Conservation (phyloP, 2,113 vertebrate species). For the Bubo blakistoni region DNA sequence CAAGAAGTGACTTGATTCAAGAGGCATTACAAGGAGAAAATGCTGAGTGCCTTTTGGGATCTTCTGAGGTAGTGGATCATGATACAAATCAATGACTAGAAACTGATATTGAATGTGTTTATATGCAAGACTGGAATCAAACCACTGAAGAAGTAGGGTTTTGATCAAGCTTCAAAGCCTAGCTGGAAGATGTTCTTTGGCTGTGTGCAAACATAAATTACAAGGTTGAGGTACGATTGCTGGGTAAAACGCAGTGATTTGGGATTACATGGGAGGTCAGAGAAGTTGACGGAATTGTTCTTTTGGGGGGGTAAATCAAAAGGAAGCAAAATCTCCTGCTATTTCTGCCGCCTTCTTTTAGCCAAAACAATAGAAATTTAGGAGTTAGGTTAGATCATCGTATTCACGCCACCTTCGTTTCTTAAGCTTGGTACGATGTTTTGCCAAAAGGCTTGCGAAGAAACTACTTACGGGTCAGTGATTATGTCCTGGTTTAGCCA, state of each 20-base stretch:
- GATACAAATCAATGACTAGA: neutral
- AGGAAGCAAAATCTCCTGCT: neutral
- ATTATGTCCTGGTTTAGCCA: too few relatives aligned
- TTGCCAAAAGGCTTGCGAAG: neutral
- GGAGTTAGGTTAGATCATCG: neutral
- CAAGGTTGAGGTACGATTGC: neutral
- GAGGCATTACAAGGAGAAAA: neutral
- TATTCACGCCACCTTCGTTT: neutral
- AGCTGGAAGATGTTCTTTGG: neutral
- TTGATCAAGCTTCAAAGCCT: neutral
- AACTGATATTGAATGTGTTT: neutral
- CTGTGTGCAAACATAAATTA: neutral
- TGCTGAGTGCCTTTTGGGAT: neutral
- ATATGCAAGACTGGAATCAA: neutral
- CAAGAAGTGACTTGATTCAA: neutral
- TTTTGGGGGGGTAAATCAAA: neutral
- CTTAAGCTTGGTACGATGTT: neutral
- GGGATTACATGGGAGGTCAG: neutral
- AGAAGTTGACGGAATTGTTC: neutral
- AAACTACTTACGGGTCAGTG: neutral
- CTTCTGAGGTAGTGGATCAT: neutral
- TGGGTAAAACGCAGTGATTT: neutral
- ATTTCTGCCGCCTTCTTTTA: neutral
- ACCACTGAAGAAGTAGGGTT: neutral
- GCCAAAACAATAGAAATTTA: neutral